phyloP scores from a whole-genome alignment of 2,113 vertebrate genomes.

The Microcebus lehilahytsara region DNA sequence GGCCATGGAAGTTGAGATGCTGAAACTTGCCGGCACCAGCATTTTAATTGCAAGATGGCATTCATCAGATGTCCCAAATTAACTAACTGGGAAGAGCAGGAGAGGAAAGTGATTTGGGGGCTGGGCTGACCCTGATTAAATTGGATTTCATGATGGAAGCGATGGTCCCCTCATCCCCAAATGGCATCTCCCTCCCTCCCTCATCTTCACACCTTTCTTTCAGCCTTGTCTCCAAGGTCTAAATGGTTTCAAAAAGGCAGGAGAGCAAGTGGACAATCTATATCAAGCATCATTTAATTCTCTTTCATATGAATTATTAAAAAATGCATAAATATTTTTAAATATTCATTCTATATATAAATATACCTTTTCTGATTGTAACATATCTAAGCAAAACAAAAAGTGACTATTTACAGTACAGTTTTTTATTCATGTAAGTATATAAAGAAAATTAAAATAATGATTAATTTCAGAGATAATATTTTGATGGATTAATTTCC shows the following conservation, averaged over 20 bases:
- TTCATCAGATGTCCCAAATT: conserved; percentile 62
- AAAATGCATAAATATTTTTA: neutral
- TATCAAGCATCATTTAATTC: neutral
- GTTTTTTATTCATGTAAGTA: neutral
- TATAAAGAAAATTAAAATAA: conserved; percentile 33
- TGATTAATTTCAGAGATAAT: neutral
- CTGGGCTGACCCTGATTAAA: conserved; percentile 63
- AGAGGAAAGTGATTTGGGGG: neutral
- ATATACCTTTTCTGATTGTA: conserved; percentile 23
- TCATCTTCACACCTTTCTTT: neutral
- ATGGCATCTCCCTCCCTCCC: neutral
- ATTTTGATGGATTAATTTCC: neutral
- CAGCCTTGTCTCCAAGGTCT: neutral
- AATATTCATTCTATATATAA: neutral
- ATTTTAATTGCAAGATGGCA: conserved; percentile 76
- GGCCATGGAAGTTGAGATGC: conserved; percentile 30
- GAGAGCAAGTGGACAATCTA: neutral
- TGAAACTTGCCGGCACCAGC: neutral
- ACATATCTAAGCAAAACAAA: neutral
- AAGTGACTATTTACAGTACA: neutral
- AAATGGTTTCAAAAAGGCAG: conserved; percentile 36
- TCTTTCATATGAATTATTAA: neutral
- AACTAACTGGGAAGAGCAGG: conserved; percentile 58
- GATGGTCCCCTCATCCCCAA: neutral
- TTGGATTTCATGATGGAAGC: conserved; percentile 32